Evolutionary conservation across 1,140 invertebrate genomes (phyloP), one percentile per base, ranked within the genome.

Genomic region (Hylaeus volcanicus): DNA sequence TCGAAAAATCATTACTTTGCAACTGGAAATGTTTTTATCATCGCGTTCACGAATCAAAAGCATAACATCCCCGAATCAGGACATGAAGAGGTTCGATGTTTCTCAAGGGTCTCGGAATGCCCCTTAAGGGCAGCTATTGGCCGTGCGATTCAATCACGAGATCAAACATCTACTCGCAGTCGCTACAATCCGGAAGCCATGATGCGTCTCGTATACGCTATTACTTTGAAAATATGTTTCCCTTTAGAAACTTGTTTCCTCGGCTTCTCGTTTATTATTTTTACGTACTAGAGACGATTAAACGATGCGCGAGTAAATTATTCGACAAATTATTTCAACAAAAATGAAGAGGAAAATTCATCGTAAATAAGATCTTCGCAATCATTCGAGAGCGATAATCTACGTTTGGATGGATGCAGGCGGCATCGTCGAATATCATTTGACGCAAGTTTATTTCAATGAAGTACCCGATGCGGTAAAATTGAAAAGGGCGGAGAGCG

Each of bases 41-140:
- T 41, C 5, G 63, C 11, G 43, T 37, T 69, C 58, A 11, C 8
- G 58, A 56, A n/a, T 4, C 41, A 15, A 26, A 58, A 66, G 26
- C 15, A 55, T 43, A 72, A 60, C 51, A 48, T 74, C 70, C 51
- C 65, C 53, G 76, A 75, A 74, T 71, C 75, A 75, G 60, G 65
- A 80, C 81, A 83, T 87, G 76, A 76, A 81, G 74, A 81, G 80
- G 76, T 68, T 81, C 68, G 85, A 88, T 88, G 87, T 89, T 89
- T 88, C 88, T 87, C 83, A 74, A 85, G 77, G 76, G 87, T 65
- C 72, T 82, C 68, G 65, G 79, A 61, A 82, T 71, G 83, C 58
- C 82, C 64, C 85, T 81, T 84, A 88, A 86, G 84, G 81, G 79
- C 82, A 85, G 87, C 88, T 89, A 89, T 88, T 87, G 88, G 86